Evolutionary conservation across 2,113 vertebrate genomes (phyloP), one percentile per base, ranked within the genome.

Genomic region (Oryzias woworae): DNA sequence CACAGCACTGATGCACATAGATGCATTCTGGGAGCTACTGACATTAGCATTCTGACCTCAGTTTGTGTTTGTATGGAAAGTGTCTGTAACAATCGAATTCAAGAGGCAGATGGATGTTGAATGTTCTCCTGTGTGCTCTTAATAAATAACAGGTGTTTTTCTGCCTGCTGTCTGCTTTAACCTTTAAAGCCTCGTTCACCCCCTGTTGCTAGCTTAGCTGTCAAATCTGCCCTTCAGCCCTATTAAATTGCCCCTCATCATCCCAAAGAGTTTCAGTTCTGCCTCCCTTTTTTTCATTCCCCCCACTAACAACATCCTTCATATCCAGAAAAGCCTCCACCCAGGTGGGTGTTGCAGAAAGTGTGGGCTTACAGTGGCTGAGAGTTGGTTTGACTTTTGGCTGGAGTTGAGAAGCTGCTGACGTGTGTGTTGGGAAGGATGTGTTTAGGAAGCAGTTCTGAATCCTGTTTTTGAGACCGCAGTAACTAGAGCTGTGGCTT

Each of bases 381-480:
- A 17, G 62, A 71, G 85, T 73, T 69, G 82, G 81, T 85, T 84
- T 65, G 81, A 75, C 75, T 85, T 71, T 84, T 90, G 87, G 86
- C 85, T 88, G 72, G 55, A 69, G 77, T 80, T 83, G 75, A 85
- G 82, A 87, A 82, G 66, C 63, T 88, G 80, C 74, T 91, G 88
- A 90, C 82, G 87, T 88, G 74, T 53, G 68, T 73, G 71, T 76
- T 24, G 70, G 82, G 83, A 86, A 89, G 88, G 88, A 91, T 88
- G 85, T 88, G 88, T 89, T 86, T 83, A 84, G 88, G 82, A 85
- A 84, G 87, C 85, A 70, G 78, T 2, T 67, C 80, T 85, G 73
- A 85, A 89, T 91, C 88, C 88, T 87, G 85, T 87, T 88, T 90
- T 90, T 87, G 79, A 86, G 66, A 82, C 80, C 74, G 5, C 85